Evolutionary conservation across 2,113 vertebrate genomes (phyloP).

Genomic region (Chaetops frenatus): DNA sequence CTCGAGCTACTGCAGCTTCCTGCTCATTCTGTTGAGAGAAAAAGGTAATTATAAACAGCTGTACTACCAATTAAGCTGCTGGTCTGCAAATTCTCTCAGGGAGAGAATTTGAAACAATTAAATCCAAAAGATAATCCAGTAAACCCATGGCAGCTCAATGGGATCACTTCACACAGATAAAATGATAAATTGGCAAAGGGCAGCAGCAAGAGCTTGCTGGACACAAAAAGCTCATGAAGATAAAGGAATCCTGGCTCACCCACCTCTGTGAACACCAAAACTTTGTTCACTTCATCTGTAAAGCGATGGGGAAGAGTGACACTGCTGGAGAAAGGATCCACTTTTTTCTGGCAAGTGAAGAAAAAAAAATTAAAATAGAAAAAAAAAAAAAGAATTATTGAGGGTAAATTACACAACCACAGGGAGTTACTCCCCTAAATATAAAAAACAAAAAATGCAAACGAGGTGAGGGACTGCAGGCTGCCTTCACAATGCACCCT

Average conservation of each 20-base stretch:
- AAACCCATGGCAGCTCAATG: not conserved
- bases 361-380: not conserved
- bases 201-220: not conserved
- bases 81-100: not conserved
- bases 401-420: accelerated
- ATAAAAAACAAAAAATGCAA: not conserved
- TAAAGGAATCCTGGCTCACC: not conserved
- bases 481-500: not conserved
- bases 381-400: accelerated
- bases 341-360: constrained; percentile 76
- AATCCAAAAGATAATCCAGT: not conserved
- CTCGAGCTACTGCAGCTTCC: constrained; percentile 75
- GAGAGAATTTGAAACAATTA: not conserved
- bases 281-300: constrained; percentile 73
- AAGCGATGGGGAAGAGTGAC: constrained; percentile 80
- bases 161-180: no score
- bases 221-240: not conserved
- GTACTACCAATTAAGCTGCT: not conserved
- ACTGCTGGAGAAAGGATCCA: constrained; percentile 80
- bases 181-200: not conserved
- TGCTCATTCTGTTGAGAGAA: constrained; percentile 71
- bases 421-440: accelerated
- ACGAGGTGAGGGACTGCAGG: not conserved
- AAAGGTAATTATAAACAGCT: not conserved
- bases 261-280: constrained; percentile 90